A percentile compares a stretch with the other conserved stretches of the same genome.
phyloP scores from a whole-genome alignment of 1,140 invertebrate genomes.

The Brachionus koreanus region DNA sequence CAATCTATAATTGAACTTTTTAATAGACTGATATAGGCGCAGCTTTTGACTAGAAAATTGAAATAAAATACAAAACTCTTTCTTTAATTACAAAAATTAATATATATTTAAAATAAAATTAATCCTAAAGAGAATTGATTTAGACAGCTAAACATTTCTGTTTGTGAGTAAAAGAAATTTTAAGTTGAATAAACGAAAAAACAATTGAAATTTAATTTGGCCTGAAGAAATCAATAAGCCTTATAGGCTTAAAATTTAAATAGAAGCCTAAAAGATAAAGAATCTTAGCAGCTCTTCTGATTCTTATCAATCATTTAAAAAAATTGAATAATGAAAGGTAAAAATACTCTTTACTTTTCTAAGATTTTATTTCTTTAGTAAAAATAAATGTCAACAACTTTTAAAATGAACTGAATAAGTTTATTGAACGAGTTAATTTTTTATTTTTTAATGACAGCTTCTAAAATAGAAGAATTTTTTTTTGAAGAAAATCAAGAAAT shows the following conservation, averaged over 20 bases:
- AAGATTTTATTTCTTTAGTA: not conserved
- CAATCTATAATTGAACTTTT: not conserved
- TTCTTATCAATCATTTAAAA: not conserved
- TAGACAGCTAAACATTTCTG: not conserved
- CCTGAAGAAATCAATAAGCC: not conserved
- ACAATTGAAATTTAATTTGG: not conserved
- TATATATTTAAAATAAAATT: not conserved
- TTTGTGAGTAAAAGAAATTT: not conserved
- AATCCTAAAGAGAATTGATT: not conserved
- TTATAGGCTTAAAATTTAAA: not conserved
- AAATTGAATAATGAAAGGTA: not conserved
- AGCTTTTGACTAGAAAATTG: not conserved
- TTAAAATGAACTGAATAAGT: not conserved
- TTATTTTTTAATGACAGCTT: not conserved
- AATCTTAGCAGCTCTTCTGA: not conserved
- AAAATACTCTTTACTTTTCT: not conserved
- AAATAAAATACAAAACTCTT: not conserved
- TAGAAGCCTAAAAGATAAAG: not conserved
- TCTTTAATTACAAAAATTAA: not conserved
- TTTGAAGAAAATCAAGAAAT: not conserved
- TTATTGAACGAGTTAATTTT: not conserved
- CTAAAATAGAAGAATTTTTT: not conserved
- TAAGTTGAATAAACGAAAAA: not conserved
- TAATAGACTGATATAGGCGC: not conserved
- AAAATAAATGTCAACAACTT: not conserved